Conservation (phyloP, 2,797 vertebrate genomes). For the Lutjanus argentimaculatus region DNA sequence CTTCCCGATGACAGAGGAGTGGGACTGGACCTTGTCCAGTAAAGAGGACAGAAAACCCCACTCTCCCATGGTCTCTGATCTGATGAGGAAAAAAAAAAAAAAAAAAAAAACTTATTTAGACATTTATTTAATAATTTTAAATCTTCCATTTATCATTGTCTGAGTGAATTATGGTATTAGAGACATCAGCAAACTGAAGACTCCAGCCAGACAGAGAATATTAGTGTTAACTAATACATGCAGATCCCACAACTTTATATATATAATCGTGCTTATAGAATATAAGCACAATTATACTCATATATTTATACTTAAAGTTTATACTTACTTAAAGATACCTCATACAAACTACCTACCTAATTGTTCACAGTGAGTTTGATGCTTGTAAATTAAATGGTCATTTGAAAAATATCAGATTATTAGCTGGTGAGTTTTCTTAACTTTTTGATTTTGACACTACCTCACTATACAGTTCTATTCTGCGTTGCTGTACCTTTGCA, state of each 20-base stretch:
- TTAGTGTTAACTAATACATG: background rate
- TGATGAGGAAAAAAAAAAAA: conserved; percentile 14
- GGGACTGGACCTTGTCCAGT: conserved; percentile 86
- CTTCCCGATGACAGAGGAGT: conserved; percentile 93
- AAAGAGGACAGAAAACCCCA: conserved; percentile 86
- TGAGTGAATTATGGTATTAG: background rate
- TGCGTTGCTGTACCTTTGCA: no score
- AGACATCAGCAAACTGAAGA: background rate
- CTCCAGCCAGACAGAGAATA: background rate
- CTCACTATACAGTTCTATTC: no score
- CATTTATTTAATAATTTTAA: background rate
- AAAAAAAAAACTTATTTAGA: background rate
- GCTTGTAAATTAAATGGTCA: no score
- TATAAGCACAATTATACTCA: background rate
- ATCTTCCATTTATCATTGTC: background rate
- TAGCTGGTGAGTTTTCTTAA: no score
- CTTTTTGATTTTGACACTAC: no score
- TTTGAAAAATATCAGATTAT: no score
- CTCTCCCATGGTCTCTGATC: conserved; percentile 82
- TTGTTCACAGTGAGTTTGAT: no score
- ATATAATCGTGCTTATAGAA: background rate
- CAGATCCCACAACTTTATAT: background rate
- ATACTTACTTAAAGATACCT: no score
- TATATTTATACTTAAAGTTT: no score
- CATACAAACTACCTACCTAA: no score